Percentiles rank a stretch among this genome's conserved stretches.
These are phyloP conservation scores for Eledone cirrhosa DNA, from an alignment of 2,888 invertebrate species.

Conservation along the genomic window DNA sequence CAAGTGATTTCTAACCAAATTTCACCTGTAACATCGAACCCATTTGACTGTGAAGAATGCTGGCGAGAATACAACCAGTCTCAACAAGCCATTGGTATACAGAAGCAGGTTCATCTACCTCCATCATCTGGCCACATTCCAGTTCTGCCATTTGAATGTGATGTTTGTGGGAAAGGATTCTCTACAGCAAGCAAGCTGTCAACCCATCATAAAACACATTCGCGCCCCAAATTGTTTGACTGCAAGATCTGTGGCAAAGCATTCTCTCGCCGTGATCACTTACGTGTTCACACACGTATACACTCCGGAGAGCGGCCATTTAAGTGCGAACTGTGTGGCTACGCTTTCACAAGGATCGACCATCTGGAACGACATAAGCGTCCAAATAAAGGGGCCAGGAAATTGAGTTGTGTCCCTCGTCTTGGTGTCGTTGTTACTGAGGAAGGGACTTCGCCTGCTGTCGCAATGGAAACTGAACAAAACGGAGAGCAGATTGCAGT, in stretches of 20 bases:
- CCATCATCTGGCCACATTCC: background rate
- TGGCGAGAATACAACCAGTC: conserved; percentile 12
- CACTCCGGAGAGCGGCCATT: conserved; percentile 8
- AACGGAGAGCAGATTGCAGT: background rate
- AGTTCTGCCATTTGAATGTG: background rate
- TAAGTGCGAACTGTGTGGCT: conserved; percentile 15
- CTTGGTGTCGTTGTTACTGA: background rate
- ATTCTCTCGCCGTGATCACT: conserved; percentile 13
- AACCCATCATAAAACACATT: conserved; percentile 5
- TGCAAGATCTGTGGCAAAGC: conserved; percentile 5
- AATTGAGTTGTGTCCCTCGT: conserved; percentile 24
- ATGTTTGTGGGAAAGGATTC: conserved; percentile 10
- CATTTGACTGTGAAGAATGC: conserved; percentile 15
- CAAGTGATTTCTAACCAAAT: background rate
- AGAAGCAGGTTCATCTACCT: background rate
- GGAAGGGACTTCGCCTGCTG: background rate
- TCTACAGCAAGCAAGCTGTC: background rate
- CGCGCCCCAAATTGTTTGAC: background rate
- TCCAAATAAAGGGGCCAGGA: conserved; percentile 14
- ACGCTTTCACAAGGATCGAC: conserved; percentile 14
- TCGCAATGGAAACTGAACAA: background rate
- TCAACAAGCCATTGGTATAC: background rate
- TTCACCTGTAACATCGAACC: background rate
- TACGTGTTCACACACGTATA: background rate
- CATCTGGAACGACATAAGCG: conserved; percentile 12